Evolutionary conservation across 1,140 invertebrate species (phyloP).

Genomic region (Conus ventricosus): DNA sequence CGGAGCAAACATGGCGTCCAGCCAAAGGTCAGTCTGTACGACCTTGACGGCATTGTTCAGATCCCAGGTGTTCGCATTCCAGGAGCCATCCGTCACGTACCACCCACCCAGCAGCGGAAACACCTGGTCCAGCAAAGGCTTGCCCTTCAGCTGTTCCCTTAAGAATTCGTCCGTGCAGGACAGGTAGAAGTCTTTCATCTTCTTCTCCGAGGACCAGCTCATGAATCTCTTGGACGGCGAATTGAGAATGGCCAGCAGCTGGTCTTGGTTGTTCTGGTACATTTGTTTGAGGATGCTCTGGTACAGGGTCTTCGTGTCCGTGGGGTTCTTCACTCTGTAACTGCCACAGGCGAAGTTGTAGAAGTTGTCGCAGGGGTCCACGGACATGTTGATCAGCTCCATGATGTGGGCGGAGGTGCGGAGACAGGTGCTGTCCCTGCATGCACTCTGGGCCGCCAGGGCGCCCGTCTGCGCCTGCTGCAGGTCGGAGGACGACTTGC

Average conservation of each 20-base stretch:
- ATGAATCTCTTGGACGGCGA: conserved; percentile 43
- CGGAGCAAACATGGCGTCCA: conserved; percentile 61
- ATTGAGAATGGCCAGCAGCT: conserved; percentile 56
- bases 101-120: conserved; percentile 63
- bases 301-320: conserved; percentile 48
- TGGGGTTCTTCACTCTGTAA: conserved; percentile 48
- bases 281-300: conserved; percentile 55
- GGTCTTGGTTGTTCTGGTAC: conserved; percentile 59
- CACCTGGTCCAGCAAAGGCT: conserved; percentile 61
- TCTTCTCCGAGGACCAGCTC: conserved; percentile 61
- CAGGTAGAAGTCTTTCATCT: conserved; percentile 66
- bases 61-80: conserved; percentile 48
- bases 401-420: conserved; percentile 56
- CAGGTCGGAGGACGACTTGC: conserved; percentile 15
- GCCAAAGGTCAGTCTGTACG: conserved; percentile 66
- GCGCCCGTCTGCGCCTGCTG: neutral
- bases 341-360: conserved; percentile 78
- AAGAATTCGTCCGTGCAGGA: conserved; percentile 67
- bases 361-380: conserved; percentile 79
- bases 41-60: conserved; percentile 59
- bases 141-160: conserved; percentile 49
- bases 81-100: conserved; percentile 57
- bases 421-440: conserved; percentile 52
- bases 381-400: conserved; percentile 72
- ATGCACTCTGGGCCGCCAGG: conserved; percentile 1